These are phyloP conservation scores for Tubulanus polymorphus DNA, from an alignment of 2,888 invertebrate genomes.

Conservation along the genomic window DNA sequence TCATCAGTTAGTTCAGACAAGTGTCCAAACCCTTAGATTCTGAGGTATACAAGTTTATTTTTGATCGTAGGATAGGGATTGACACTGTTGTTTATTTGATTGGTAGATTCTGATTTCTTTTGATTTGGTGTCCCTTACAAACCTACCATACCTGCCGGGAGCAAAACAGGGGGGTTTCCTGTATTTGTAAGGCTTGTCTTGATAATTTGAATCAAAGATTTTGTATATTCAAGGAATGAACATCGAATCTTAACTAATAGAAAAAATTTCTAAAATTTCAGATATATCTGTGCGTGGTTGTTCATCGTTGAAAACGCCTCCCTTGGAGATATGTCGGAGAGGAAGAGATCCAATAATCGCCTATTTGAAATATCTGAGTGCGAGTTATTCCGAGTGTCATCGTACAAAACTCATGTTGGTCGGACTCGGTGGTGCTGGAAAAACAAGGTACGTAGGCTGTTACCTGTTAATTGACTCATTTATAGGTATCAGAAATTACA, in stretches of 20 bases:
- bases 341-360: conserved; percentile 44
- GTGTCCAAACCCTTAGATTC: too few species aligned
- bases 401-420: conserved; percentile 53
- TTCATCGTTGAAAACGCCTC: conserved; percentile 43
- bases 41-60: too few species aligned
- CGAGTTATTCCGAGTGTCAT: conserved; percentile 44
- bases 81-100: too few species aligned
- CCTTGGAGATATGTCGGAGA: conserved; percentile 42
- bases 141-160: too few species aligned
- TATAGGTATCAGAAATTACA: too few species aligned
- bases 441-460: conserved; percentile 41
- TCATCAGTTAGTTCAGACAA: too few species aligned
- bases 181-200: not conserved
- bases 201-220: not conserved
- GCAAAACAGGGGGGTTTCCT: too few species aligned
- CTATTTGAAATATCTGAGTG: conserved; percentile 44
- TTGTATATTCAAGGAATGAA: not conserved
- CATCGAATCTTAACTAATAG: too few species aligned
- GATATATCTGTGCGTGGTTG: conserved; percentile 35
- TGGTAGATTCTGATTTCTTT: too few species aligned
- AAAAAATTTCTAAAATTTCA: too few species aligned
- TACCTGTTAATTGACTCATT: not conserved
- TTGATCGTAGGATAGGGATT: too few species aligned
- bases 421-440: conserved; percentile 53
- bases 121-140: too few species aligned